phyloP scores from a whole-genome alignment of 2,113 vertebrate genomes.

The Ifrita kowaldi region DNA sequence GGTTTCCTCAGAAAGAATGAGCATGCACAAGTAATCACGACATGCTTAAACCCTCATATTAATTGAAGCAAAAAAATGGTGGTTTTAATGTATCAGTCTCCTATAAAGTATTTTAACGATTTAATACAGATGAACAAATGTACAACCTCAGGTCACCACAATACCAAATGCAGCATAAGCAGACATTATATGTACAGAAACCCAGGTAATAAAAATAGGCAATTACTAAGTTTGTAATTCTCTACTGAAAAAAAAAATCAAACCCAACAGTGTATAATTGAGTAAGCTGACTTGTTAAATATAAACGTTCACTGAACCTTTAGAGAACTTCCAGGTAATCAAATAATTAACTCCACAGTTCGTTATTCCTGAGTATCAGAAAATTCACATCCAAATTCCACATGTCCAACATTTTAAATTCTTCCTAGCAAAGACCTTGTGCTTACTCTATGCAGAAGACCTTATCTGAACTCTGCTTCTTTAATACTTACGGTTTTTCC shows the following conservation, averaged over 20 bases:
- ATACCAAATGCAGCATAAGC: not conserved
- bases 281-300: not conserved
- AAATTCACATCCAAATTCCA: not conserved
- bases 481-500: not conserved
- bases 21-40: not conserved
- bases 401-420: not conserved
- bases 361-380: not conserved
- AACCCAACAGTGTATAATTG: not conserved
- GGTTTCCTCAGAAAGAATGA: not conserved
- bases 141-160: not conserved
- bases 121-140: not conserved
- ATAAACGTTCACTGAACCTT: not conserved
- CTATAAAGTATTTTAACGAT: not conserved
- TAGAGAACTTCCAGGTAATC: not conserved
- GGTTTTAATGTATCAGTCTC: not conserved
- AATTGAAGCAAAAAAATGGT: not conserved
- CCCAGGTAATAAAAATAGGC: not conserved
- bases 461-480: not conserved
- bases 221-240: not conserved
- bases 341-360: not conserved
- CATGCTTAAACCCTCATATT: not conserved
- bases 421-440: not conserved
- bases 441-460: not conserved
- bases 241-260: not conserved
- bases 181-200: not conserved